Conservation (phyloP, 2,888 invertebrate species). For the Boloria euphrosyne region DNA sequence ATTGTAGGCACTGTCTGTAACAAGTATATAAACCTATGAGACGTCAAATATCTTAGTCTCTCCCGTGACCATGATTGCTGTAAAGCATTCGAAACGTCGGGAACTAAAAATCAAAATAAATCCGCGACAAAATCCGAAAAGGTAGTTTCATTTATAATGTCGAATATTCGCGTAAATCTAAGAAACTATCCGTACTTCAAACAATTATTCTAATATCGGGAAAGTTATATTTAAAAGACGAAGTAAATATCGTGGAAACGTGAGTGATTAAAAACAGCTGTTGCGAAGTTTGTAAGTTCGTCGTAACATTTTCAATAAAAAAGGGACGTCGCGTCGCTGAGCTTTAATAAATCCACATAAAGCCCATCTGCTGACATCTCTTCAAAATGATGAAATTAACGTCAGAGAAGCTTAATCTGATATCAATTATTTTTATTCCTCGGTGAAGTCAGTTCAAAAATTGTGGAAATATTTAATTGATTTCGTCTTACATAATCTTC, state of each 20-base stretch:
- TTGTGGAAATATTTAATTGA: conserved; percentile 16
- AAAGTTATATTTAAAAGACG: neutral
- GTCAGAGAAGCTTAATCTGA: conserved; percentile 23
- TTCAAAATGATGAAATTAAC: conserved; percentile 25
- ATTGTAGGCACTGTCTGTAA: too few relatives aligned
- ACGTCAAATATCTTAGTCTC: too few relatives aligned
- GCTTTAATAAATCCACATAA: conserved; percentile 30
- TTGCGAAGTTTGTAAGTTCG: conserved; percentile 20
- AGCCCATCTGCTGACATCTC: conserved; percentile 19
- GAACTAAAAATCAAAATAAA: too few relatives aligned
- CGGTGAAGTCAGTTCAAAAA: neutral
- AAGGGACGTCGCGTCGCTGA: conserved; percentile 6
- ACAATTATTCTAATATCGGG: neutral
- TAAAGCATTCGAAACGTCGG: too few relatives aligned
- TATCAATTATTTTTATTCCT: neutral
- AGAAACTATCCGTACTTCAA: too few relatives aligned
- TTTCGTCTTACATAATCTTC: neutral
- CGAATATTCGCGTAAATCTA: too few relatives aligned
- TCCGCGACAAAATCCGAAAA: too few relatives aligned
- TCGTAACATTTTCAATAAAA: conserved; percentile 25
- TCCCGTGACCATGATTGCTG: too few relatives aligned
- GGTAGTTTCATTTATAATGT: too few relatives aligned
- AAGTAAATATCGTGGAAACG: neutral
- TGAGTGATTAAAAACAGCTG: conserved; percentile 13
- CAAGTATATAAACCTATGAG: too few relatives aligned